Conservation (phyloP, 2,113 vertebrate genomes). For the Pongo pygmaeus region DNA sequence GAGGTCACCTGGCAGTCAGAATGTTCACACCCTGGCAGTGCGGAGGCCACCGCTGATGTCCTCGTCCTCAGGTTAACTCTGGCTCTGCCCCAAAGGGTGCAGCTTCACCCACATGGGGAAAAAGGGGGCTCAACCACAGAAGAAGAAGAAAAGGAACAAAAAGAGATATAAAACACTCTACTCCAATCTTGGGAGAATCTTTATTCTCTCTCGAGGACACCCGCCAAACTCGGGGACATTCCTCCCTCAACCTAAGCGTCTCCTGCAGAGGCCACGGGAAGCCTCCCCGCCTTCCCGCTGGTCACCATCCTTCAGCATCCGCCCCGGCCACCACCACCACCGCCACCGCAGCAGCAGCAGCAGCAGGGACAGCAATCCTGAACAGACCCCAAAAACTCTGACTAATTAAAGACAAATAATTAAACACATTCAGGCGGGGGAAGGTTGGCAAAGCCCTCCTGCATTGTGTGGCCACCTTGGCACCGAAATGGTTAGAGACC, state of each 20-base stretch:
- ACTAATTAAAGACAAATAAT: constrained; percentile 88
- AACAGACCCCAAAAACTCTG: constrained; percentile 81
- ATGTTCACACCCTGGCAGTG: rapidly evolving
- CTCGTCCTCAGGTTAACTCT: rapidly evolving
- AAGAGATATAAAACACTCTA: not conserved
- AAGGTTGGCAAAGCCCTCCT: constrained; percentile 82
- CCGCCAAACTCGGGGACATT: not conserved
- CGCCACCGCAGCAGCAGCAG: not conserved
- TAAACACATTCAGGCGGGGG: constrained; percentile 81
- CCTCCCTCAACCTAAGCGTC: not conserved
- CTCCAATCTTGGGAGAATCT: not conserved
- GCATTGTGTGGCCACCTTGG: constrained; percentile 89
- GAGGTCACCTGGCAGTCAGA: not conserved
- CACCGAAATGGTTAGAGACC: constrained; percentile 92
- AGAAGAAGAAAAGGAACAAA: not conserved
- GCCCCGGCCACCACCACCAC: rapidly evolving
- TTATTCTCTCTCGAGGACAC: not conserved
- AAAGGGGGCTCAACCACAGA: not conserved
- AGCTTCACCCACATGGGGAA: not conserved
- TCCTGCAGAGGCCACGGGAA: not conserved
- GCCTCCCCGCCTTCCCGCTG: not conserved
- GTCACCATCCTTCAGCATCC: not conserved
- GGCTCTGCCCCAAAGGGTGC: rapidly evolving
- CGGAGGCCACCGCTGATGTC: not conserved
- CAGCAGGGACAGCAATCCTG: constrained; percentile 62